A percentile compares a stretch with the other conserved stretches of the same genome.
phyloP scores from a whole-genome alignment of 2,113 vertebrate species.

The Toxotes chatareus region DNA sequence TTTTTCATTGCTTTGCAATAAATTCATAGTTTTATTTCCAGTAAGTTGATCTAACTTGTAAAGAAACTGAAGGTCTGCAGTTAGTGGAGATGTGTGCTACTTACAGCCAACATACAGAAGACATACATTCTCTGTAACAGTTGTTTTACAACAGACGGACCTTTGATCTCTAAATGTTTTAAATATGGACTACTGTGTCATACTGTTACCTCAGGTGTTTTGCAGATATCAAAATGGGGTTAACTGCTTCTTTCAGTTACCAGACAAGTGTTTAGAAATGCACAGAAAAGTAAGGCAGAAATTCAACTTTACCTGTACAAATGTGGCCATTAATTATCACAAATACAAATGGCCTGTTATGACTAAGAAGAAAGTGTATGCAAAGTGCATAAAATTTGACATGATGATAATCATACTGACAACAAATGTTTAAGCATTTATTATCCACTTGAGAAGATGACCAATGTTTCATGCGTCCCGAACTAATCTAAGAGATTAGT shows the following conservation, averaged over 20 bases:
- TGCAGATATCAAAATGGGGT: too few relatives aligned
- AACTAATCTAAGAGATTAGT: background rate
- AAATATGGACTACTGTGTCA: background rate
- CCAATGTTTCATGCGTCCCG: background rate
- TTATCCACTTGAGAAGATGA: background rate
- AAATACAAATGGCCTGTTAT: background rate
- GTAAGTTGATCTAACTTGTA: background rate
- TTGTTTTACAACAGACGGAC: background rate
- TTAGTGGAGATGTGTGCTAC: background rate
- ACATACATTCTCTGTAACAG: background rate
- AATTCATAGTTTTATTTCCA: background rate
- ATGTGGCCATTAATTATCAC: background rate
- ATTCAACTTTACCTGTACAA: background rate
- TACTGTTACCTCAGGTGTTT: background rate
- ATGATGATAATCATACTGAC: background rate
- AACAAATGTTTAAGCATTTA: background rate
- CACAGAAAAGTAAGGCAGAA: background rate
- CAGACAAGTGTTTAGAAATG: background rate
- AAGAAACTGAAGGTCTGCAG: background rate
- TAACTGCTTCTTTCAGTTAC: background rate
- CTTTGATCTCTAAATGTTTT: background rate
- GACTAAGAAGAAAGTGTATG: background rate
- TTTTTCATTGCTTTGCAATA: slow-evolving; percentile 2
- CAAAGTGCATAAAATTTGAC: background rate
- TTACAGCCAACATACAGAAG: background rate